These are phyloP conservation scores for Pollenia amentaria DNA, from an alignment of 2,888 invertebrate species.

Conservation along the genomic window DNA sequence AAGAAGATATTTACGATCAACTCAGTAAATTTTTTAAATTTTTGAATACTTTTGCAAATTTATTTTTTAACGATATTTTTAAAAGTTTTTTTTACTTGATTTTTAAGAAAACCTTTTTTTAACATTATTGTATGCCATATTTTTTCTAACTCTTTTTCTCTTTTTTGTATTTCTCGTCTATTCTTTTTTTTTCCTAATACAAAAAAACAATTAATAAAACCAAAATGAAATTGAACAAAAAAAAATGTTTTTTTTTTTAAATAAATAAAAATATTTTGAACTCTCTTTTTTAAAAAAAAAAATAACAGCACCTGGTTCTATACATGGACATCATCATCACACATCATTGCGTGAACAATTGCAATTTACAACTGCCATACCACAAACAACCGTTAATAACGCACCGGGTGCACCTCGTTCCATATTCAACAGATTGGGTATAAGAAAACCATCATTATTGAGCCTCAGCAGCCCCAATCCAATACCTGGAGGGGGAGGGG, in stretches of 20 bases:
- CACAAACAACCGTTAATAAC: slow-evolving; percentile 85
- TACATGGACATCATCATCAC: slow-evolving; percentile 84
- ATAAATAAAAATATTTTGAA: slow-evolving; percentile 43
- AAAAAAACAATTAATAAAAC: slow-evolving; percentile 18
- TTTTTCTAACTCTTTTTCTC: slow-evolving; percentile 61
- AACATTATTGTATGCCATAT: slow-evolving; percentile 47
- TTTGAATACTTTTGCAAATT: slow-evolving; percentile 12
- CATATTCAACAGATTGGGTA: slow-evolving; percentile 93
- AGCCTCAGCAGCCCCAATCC: slow-evolving; percentile 89
- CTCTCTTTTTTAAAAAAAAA: slow-evolving; percentile 47
- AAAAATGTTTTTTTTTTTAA: slow-evolving; percentile 30
- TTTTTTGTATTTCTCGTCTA: slow-evolving; percentile 35
- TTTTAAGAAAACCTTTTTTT: slow-evolving; percentile 2
- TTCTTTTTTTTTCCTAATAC: slow-evolving; percentile 16
- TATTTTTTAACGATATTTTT: slow-evolving; percentile 8
- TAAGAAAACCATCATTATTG: slow-evolving; percentile 94
- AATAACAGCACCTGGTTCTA: slow-evolving; percentile 79
- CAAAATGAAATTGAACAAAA: slow-evolving; percentile 18
- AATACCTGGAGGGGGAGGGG: slow-evolving; percentile 85
- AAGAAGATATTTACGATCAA: background rate
- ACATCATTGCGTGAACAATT: slow-evolving; percentile 87
- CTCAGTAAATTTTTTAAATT: background rate
- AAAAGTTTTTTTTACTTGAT: slow-evolving; percentile 8
- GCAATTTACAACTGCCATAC: slow-evolving; percentile 85
- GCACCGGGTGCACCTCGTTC: slow-evolving; percentile 87